phyloP scores from a whole-genome alignment of 2,797 vertebrate species.

The Gallinago stenura region DNA sequence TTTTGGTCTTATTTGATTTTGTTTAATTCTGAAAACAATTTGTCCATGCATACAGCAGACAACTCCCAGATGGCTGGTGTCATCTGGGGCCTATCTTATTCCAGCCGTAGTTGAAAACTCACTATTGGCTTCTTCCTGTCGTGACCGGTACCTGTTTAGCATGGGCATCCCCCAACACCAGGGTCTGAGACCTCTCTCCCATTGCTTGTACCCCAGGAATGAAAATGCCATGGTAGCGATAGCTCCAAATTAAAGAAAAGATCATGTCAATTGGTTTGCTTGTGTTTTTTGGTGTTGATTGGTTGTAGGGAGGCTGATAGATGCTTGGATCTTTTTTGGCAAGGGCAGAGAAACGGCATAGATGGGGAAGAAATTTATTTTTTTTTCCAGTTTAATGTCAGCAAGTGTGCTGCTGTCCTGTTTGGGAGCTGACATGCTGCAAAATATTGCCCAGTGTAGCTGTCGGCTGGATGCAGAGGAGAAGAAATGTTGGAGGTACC shows the following conservation, averaged over 20 bases:
- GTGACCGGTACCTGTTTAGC: background rate
- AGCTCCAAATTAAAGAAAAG: background rate
- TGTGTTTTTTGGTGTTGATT: background rate
- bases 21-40: background rate
- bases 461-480: background rate
- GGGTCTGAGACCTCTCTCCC: background rate
- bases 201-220: background rate
- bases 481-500: background rate
- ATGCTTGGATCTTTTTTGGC: background rate
- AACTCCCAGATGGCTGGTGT: background rate
- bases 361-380: background rate
- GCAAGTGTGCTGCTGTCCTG: background rate
- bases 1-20: background rate
- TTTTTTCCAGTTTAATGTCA: background rate
- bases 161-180: background rate
- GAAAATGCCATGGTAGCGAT: background rate
- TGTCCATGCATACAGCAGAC: background rate
- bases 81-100: background rate
- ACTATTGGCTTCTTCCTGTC: background rate
- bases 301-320: background rate
- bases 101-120: background rate
- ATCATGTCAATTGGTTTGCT: background rate
- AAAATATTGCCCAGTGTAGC: background rate
- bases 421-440: background rate
- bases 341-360: background rate